phyloP scores from a whole-genome alignment of 2,797 vertebrate genomes.

The Florisuga fusca region DNA sequence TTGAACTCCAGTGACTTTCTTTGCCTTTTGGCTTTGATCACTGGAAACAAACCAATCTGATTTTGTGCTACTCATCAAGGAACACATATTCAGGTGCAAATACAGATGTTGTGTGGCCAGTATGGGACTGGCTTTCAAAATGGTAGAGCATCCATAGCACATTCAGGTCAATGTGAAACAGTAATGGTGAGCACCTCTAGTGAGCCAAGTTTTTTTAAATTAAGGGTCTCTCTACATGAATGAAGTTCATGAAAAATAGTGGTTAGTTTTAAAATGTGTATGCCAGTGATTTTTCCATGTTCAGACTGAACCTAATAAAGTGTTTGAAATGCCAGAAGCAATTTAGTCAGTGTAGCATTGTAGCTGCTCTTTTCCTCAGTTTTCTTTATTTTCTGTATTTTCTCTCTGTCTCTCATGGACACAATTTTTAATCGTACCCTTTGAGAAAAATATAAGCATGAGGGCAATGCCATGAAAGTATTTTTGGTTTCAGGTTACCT shows the following conservation, averaged over 20 bases:
- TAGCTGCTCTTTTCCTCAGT: neutral
- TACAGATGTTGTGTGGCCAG: neutral
- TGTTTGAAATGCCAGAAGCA: neutral
- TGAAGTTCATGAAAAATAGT: neutral
- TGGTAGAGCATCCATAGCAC: neutral
- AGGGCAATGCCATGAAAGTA: neutral
- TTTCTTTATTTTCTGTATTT: neutral
- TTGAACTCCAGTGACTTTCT: neutral
- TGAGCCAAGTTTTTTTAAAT: conserved; percentile 3
- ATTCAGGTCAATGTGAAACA: neutral
- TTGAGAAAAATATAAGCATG: neutral
- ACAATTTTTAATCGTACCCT: neutral
- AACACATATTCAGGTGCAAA: neutral
- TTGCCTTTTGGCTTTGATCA: neutral
- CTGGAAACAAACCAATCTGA: neutral
- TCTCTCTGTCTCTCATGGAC: neutral
- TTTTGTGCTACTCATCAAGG: neutral
- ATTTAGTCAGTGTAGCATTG: neutral
- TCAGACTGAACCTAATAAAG: neutral
- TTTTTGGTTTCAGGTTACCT: neutral
- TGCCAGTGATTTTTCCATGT: neutral
- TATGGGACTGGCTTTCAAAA: neutral
- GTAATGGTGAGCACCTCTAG: neutral
- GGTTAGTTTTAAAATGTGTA: neutral
- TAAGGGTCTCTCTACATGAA: neutral